A percentile compares a stretch with the other conserved stretches of the same genome.
Evolutionary conservation across 2,888 invertebrate genomes (phyloP).

Genomic region (Cantharis nigra): DNA sequence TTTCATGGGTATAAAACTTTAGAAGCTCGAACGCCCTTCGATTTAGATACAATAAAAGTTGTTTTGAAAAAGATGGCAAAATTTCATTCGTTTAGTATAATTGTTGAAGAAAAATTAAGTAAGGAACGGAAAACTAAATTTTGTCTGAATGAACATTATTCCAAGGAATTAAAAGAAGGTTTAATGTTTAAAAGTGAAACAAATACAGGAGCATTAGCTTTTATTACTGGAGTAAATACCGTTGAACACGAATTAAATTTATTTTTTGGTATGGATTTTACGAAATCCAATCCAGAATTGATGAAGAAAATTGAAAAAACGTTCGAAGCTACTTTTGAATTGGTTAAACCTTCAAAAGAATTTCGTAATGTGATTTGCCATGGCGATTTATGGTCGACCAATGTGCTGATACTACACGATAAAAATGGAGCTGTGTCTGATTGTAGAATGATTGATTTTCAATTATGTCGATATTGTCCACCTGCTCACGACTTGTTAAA

Average conservation of each 20-base stretch:
- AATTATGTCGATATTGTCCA: conserved; percentile 61
- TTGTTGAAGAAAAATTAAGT: conserved; percentile 44
- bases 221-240: neutral
- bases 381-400: conserved; percentile 49
- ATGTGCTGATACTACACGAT: conserved; percentile 30
- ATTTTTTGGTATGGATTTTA: neutral
- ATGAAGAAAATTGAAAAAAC: neutral
- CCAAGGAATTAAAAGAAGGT: neutral
- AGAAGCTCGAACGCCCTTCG: conserved; percentile 9
- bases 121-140: neutral
- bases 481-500: conserved; percentile 67
- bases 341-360: conserved; percentile 46
- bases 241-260: neutral
- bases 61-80: conserved; percentile 46
- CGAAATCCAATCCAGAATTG: neutral
- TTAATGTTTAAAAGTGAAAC: neutral
- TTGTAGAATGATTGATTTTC: conserved; percentile 53
- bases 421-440: conserved; percentile 33
- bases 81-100: conserved; percentile 51
- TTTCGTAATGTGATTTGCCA: conserved; percentile 51
- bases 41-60: conserved; percentile 31
- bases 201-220: neutral
- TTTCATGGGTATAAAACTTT: neutral
- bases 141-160: neutral
- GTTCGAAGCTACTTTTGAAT: conserved; percentile 11